Base-by-base conservation (phyloP, 2,888 invertebrate species). In the Mythimna loreyi region DNA sequence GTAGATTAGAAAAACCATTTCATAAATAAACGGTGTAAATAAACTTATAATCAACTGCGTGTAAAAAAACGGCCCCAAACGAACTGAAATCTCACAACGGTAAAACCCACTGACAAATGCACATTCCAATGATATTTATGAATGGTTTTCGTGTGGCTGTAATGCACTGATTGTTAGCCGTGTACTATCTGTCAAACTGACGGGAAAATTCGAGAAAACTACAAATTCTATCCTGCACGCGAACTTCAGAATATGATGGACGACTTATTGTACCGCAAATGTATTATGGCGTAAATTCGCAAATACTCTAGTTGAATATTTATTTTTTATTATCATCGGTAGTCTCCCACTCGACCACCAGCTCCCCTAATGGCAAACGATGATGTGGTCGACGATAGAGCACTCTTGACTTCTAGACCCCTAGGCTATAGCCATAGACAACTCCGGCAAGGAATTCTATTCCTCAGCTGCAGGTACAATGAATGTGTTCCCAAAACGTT, bases 191-290 rank as follows among this genome's bases (percentile, higher is more conserved):
- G 61, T 65, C 62, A 53, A 53, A 57, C 45, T 55, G 75, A 53
- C 75, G 52, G 40, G 56, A 57, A 40, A 63, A 61, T 79, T 75
- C 45, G 59, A 70, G 79, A 78, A 75, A 66, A 55, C 60, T 52
- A 66, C 55, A 56, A 49, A 57, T 68, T 64, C 59, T 70, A 49
- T 40, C 47, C 30, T 33, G 66, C 78, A 78, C 70, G 77, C 77
- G n/a, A 78, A 49, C 52, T 45, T 50, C 21, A 49, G 55, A 58
- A 66, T 33, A 62, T 65, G 64, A 77, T 78, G 19, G 9, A 77
- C 50, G 28, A 19, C 21, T 47, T 52, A 13, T 59, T 36, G 68
- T 55, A 61, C 25, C 49, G 64, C 50, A 68, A 43, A 58, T 28
- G 9, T 25, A 45, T 47, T 19, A 43, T 52, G 19, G 47, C 23